Percentiles rank a stretch among this genome's conserved stretches.
phyloP scores from a whole-genome alignment of 2,113 vertebrate genomes.

The Ceyx cyanopectus region DNA sequence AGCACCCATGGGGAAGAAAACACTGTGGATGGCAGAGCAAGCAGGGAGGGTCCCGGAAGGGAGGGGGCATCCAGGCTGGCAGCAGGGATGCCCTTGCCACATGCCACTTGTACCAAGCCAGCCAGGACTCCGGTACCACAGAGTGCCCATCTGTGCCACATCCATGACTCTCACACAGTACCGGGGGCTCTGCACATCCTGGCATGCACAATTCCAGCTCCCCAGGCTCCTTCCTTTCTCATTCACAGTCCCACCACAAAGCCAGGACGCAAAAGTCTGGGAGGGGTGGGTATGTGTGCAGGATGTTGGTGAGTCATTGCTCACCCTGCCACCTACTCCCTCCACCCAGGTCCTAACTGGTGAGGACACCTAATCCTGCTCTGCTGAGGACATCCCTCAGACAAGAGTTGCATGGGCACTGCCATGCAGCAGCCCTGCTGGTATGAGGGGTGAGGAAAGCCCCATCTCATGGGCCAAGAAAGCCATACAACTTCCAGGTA shows the following conservation, averaged over 20 bases:
- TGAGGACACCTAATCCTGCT: background rate
- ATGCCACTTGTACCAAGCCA: rapidly evolving
- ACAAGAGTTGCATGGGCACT: background rate
- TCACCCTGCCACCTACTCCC: background rate
- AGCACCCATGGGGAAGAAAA: rapidly evolving
- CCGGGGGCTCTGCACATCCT: rapidly evolving
- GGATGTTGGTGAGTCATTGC: rapidly evolving
- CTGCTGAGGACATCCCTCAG: rapidly evolving
- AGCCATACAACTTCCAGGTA: background rate
- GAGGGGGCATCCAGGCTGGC: background rate
- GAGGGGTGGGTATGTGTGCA: rapidly evolving
- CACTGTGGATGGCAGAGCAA: rapidly evolving
- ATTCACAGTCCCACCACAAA: background rate
- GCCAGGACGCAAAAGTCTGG: background rate
- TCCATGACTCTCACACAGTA: rapidly evolving
- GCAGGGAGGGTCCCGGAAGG: background rate
- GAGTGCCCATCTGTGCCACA: background rate
- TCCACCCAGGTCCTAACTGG: background rate
- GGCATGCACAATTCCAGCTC: background rate
- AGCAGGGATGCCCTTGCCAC: background rate
- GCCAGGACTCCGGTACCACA: background rate
- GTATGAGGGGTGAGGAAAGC: background rate
- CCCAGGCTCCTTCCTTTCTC: background rate
- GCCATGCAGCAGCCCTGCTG: background rate
- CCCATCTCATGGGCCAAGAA: background rate